These are phyloP conservation scores for Euplexia lucipara DNA, from an alignment of 2,888 invertebrate genomes.

Conservation along the genomic window DNA sequence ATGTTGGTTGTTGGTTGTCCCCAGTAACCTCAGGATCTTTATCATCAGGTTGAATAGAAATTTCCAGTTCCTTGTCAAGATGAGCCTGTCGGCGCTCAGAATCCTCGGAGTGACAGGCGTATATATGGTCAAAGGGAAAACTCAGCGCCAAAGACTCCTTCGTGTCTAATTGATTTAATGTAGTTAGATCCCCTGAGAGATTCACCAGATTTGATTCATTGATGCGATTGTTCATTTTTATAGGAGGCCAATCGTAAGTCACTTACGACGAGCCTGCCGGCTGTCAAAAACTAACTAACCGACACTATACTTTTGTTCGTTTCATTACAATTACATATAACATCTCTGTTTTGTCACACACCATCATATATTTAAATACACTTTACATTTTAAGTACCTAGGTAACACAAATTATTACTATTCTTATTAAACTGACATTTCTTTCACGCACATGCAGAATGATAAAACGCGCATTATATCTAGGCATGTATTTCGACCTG, in stretches of 20 bases:
- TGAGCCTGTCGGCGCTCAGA: constrained; percentile 77
- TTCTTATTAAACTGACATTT: constrained; percentile 83
- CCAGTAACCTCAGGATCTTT: constrained; percentile 67
- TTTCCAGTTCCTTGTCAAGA: constrained; percentile 84
- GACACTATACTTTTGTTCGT: constrained; percentile 82
- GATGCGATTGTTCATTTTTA: constrained; percentile 89
- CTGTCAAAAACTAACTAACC: constrained; percentile 83
- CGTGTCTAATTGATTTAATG: constrained; percentile 83
- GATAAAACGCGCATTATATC: constrained; percentile 81
- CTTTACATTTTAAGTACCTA: constrained; percentile 80
- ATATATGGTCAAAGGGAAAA: constrained; percentile 94
- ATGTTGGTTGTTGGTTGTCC: constrained; percentile 57
- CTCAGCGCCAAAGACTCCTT: constrained; percentile 90
- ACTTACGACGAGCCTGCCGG: constrained; percentile 87
- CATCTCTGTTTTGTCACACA: constrained; percentile 66
- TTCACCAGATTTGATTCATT: constrained; percentile 89
- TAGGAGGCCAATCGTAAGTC: constrained; percentile 76
- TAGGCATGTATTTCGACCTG: constrained; percentile 68
- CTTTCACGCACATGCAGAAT: constrained; percentile 87
- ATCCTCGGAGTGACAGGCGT: constrained; percentile 91
- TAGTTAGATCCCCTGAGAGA: constrained; percentile 83
- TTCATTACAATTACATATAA: constrained; percentile 81
- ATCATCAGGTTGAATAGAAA: constrained; percentile 78
- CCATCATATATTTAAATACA: constrained; percentile 63
- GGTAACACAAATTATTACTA: constrained; percentile 78